These are phyloP conservation scores for Eclectus roratus DNA, from an alignment of 2,113 vertebrate genomes.

Conservation along the genomic window DNA sequence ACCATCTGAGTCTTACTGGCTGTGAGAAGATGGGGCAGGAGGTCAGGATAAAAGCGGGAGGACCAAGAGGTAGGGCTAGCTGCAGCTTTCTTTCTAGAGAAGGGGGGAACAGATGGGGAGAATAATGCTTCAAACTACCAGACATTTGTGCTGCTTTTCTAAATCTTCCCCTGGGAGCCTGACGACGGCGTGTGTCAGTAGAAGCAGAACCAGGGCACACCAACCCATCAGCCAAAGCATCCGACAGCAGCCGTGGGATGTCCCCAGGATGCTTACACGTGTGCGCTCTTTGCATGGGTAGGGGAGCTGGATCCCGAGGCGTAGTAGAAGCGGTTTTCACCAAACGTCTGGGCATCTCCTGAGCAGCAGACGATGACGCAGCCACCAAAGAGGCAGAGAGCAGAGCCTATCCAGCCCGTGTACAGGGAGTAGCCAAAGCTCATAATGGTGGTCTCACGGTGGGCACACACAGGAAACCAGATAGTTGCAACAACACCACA, in stretches of 20 bases:
- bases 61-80: conserved; percentile 34
- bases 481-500: conserved; percentile 86
- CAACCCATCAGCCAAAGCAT: conserved; percentile 53
- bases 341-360: conserved; percentile 76
- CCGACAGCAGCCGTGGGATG: neutral
- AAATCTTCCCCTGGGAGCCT: conserved; percentile 55
- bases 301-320: conserved; percentile 83
- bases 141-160: conserved; percentile 45
- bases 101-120: neutral
- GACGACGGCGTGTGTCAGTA: neutral
- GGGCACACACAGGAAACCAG: conserved; percentile 90
- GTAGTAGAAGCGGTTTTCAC: conserved; percentile 92
- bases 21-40: neutral
- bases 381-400: conserved; percentile 87
- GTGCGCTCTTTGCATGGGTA: conserved; percentile 90
- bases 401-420: conserved; percentile 89
- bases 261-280: conserved; percentile 75
- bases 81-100: conserved; percentile 60
- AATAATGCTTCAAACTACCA: conserved; percentile 46
- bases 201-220: conserved; percentile 10
- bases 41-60: neutral
- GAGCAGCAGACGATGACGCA: conserved; percentile 83
- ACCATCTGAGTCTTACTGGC: neutral
- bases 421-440: conserved; percentile 94
- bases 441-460: conserved; percentile 85